A percentile compares a stretch with the other conserved stretches of the same genome.
These are phyloP conservation scores for Peromyscus melanophrys DNA, from an alignment of 2,797 vertebrate genomes.

Conservation along the genomic window DNA sequence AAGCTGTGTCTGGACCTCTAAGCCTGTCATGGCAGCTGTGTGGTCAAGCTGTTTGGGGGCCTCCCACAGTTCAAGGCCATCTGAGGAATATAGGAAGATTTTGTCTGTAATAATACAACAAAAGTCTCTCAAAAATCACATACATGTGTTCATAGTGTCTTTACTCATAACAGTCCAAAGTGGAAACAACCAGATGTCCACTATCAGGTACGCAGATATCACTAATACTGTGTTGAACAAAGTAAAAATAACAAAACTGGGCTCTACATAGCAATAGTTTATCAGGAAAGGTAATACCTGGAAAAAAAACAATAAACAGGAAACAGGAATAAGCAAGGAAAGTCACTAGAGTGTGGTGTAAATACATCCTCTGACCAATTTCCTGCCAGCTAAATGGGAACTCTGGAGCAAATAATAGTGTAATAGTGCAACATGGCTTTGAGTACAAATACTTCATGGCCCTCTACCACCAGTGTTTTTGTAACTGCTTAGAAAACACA, in stretches of 20 bases:
- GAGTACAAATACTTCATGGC: neutral
- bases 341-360: neutral
- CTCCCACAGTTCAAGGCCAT: no score
- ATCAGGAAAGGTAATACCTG: neutral
- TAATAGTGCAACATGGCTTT: neutral
- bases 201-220: neutral
- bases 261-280: neutral
- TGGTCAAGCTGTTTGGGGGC: no score
- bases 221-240: neutral
- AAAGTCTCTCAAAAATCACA: neutral
- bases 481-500: neutral
- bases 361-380: neutral
- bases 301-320: neutral
- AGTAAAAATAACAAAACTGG: neutral
- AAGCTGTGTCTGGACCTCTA: no score
- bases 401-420: neutral
- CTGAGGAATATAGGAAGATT: rapidly evolving
- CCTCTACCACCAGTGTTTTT: neutral
- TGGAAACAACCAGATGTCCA: neutral
- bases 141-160: neutral
- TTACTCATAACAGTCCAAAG: neutral
- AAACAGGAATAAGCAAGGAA: neutral
- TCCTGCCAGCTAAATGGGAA: neutral
- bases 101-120: neutral
- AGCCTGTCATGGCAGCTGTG: no score